Conservation (phyloP, 1,140 invertebrate genomes). For the Tenebrio molitor region DNA sequence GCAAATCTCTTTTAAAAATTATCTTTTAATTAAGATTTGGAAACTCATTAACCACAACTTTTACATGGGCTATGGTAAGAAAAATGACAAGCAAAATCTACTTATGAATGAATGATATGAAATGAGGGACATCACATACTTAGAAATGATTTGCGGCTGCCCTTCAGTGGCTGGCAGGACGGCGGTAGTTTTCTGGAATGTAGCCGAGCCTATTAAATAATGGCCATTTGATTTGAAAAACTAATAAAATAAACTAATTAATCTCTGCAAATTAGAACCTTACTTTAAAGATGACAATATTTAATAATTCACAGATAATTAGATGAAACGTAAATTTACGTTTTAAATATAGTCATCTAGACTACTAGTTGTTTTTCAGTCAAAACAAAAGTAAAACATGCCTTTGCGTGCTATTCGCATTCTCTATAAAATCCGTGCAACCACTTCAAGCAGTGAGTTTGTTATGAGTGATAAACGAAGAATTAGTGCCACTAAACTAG, state of each 20-base stretch:
- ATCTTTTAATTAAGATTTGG: too few relatives aligned
- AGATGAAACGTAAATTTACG: too few relatives aligned
- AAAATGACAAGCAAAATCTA: constrained; percentile 9
- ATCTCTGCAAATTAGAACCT: constrained; percentile 19
- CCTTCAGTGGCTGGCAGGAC: constrained; percentile 60
- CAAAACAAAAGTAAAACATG: constrained; percentile 2
- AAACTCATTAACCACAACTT: too few relatives aligned
- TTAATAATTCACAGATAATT: too few relatives aligned
- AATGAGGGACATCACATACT: constrained; percentile 60
- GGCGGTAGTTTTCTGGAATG: constrained; percentile 65
- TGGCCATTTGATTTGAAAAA: constrained; percentile 57
- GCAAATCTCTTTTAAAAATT: too few relatives aligned
- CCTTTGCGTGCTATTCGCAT: constrained; percentile 17
- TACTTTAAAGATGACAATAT: too few relatives aligned
- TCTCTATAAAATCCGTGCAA: constrained; percentile 35
- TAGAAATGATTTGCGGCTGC: constrained; percentile 52
- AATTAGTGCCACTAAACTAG: constrained; percentile 18
- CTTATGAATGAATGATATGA: constrained; percentile 41
- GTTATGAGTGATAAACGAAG: constrained; percentile 17
- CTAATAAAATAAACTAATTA: constrained; percentile 46
- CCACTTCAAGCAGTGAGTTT: constrained; percentile 17
- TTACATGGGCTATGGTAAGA: too few relatives aligned
- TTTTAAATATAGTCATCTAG: too few relatives aligned
- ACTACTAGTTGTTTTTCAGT: too few relatives aligned
- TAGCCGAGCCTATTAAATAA: constrained; percentile 62